Percentiles rank a stretch among this genome's conserved stretches.
Evolutionary conservation across 2,888 invertebrate species (phyloP).

Genomic region (Dolichopus griseipennis): DNA sequence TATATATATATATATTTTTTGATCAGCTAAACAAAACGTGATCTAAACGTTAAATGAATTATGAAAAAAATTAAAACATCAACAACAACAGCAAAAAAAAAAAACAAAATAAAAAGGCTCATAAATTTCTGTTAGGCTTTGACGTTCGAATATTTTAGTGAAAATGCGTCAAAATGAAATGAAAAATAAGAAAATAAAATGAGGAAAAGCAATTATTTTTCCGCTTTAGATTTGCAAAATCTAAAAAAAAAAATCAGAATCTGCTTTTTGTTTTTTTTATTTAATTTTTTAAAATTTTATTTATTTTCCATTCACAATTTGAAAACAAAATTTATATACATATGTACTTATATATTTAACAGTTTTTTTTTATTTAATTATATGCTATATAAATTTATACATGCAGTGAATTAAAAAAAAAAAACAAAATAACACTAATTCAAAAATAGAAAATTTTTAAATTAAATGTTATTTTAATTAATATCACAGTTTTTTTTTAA

Average conservation of each 20-base stretch:
- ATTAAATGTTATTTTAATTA: too few relatives aligned
- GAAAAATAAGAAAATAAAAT: not conserved
- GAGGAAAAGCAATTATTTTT: not conserved
- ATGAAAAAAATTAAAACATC: not conserved
- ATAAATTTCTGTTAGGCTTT: not conserved
- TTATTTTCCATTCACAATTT: too few relatives aligned
- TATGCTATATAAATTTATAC: too few relatives aligned
- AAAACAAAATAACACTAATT: too few relatives aligned
- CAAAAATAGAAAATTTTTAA: too few relatives aligned
- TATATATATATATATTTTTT: not conserved
- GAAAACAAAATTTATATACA: too few relatives aligned
- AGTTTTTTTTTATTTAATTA: too few relatives aligned
- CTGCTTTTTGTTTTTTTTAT: too few relatives aligned
- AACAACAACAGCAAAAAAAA: not conserved
- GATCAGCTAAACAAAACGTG: not conserved
- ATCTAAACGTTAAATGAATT: not conserved
- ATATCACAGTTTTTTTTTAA: too few relatives aligned
- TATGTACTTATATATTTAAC: too few relatives aligned
- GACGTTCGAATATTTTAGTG: conserved; percentile 2
- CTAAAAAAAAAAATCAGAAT: not conserved
- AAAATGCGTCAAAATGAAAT: conserved; percentile 3
- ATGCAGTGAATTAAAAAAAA: too few relatives aligned
- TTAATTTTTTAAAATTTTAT: too few relatives aligned
- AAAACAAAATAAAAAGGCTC: not conserved
- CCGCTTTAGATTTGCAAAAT: not conserved